Percentiles rank a stretch among this genome's conserved stretches.
These are phyloP conservation scores for Autographa gamma DNA, from an alignment of 2,888 invertebrate genomes.

Conservation along the genomic window DNA sequence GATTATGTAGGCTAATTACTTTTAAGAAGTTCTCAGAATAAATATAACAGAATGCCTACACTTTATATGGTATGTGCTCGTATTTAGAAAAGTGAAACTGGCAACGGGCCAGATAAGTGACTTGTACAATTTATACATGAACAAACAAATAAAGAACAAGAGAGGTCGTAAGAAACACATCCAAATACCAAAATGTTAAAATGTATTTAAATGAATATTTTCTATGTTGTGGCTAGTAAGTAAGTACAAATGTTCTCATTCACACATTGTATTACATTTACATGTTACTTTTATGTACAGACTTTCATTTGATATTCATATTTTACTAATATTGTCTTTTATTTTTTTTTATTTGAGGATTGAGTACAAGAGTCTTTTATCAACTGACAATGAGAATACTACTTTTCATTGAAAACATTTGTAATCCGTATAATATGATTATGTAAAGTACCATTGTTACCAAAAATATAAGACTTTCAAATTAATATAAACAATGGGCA, in stretches of 20 bases:
- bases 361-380: too few relatives aligned
- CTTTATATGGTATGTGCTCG: not conserved
- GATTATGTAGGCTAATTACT: too few relatives aligned
- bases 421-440: too few relatives aligned
- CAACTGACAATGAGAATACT: too few relatives aligned
- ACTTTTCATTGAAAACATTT: too few relatives aligned
- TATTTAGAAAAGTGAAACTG: slow-evolving; percentile 32
- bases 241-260: slow-evolving; percentile 19
- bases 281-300: not conserved
- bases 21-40: too few relatives aligned
- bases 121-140: not conserved
- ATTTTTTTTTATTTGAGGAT: not conserved
- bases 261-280: slow-evolving; percentile 11
- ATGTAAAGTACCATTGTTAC: too few relatives aligned
- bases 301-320: not conserved
- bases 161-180: slow-evolving; percentile 43
- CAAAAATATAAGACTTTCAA: too few relatives aligned
- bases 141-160: slow-evolving; percentile 13
- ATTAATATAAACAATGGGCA: not conserved
- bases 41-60: too few relatives aligned
- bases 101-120: slow-evolving; percentile 44
- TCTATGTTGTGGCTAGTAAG: slow-evolving; percentile 47
- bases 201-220: slow-evolving; percentile 51
- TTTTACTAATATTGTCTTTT: not conserved
- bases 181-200: slow-evolving; percentile 47